Percentiles rank a stretch among this genome's conserved stretches.
Conservation (phyloP, 2,113 vertebrate genomes). For the Baryphthengus martii region DNA sequence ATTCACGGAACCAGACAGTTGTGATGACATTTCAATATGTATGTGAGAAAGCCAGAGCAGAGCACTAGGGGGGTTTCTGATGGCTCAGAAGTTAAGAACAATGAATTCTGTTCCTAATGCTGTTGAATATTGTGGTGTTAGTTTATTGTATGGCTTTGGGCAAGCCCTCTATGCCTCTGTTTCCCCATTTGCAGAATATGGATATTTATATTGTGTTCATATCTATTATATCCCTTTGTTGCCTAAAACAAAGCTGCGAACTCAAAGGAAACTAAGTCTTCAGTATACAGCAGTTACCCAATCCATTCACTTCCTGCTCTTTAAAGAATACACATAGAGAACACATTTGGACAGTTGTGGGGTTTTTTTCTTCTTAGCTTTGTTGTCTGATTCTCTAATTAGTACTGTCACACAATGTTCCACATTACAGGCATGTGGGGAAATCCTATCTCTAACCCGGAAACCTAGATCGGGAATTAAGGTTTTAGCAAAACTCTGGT, state of each 20-base stretch:
- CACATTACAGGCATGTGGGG: not conserved
- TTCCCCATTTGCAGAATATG: not conserved
- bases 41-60: not conserved
- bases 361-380: not conserved
- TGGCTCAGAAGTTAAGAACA: not conserved
- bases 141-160: not conserved
- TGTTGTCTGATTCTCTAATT: not conserved
- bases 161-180: not conserved
- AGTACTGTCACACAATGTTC: not conserved
- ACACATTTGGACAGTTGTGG: not conserved
- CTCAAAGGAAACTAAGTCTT: not conserved
- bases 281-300: not conserved
- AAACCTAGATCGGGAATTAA: not conserved
- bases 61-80: not conserved
- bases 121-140: not conserved
- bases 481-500: not conserved
- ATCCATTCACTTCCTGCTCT: not conserved
- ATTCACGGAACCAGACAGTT: not conserved
- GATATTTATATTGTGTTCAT: not conserved
- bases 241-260: not conserved
- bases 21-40: not conserved
- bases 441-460: not conserved
- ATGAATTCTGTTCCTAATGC: not conserved
- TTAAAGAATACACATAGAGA: not conserved
- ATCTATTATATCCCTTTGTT: not conserved